Percentiles rank a stretch among this genome's conserved stretches.
These are phyloP conservation scores for Microcebus tavaratra DNA, from an alignment of 2,113 vertebrate genomes.

Conservation along the genomic window DNA sequence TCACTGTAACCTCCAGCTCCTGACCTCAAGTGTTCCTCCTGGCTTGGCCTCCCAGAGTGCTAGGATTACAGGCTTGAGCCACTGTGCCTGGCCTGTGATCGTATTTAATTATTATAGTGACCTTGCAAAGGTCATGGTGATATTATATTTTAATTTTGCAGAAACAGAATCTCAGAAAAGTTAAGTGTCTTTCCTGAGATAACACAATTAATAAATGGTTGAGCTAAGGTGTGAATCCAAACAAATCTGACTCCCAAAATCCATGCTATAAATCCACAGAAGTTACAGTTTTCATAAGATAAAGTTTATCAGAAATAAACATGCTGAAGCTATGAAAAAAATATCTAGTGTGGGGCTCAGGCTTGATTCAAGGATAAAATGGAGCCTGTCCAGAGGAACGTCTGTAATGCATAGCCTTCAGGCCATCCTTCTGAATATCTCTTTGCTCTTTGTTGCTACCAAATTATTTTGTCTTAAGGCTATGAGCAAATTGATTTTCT, in stretches of 20 bases:
- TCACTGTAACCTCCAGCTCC: too few relatives aligned
- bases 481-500: slow-evolving; percentile 50
- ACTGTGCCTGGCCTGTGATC: too few relatives aligned
- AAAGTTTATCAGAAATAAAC: not conserved
- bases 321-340: not conserved
- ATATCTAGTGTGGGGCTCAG: not conserved
- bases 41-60: too few relatives aligned
- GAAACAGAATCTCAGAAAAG: not conserved
- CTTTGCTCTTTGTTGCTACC: not conserved
- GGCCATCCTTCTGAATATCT: not conserved
- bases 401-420: not conserved
- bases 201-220: not conserved
- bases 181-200: not conserved
- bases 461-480: slow-evolving; percentile 41
- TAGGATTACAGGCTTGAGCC: too few relatives aligned
- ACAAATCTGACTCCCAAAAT: not conserved
- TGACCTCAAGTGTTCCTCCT: too few relatives aligned
- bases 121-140: not conserved
- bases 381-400: not conserved
- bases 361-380: not conserved
- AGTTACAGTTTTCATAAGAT: not conserved
- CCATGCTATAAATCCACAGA: not conserved
- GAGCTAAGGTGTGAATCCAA: not conserved
- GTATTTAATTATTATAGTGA: not conserved
- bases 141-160: not conserved